Percentiles rank a stretch among this genome's conserved stretches.
These are phyloP conservation scores for Miniopterus natalensis DNA, from an alignment of 2,113 vertebrate genomes.

Conservation along the genomic window DNA sequence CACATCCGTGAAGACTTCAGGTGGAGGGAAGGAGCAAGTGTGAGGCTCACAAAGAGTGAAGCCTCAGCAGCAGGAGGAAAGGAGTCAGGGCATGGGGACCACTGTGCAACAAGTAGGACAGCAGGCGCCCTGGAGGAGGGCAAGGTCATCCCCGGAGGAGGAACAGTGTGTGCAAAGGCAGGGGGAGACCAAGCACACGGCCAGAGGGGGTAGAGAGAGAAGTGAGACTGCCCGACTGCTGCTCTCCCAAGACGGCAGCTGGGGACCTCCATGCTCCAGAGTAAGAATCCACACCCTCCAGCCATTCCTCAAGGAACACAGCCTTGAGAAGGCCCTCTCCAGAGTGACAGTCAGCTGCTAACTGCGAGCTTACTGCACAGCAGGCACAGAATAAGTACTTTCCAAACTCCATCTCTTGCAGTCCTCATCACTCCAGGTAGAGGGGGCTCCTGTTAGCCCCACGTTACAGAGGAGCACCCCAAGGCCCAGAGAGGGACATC, in stretches of 20 bases:
- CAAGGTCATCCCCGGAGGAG: no score
- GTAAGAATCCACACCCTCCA: neutral
- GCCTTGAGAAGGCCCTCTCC: neutral
- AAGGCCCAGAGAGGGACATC: neutral
- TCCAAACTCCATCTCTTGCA: no score
- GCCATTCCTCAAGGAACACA: neutral
- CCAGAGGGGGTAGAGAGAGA: neutral
- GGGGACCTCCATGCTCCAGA: neutral
- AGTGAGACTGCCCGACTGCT: neutral
- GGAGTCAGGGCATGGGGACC: neutral
- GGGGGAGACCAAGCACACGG: accelerated
- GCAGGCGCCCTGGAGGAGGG: no score
- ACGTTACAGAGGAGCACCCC: no score
- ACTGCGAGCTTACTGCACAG: neutral
- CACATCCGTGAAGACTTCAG: neutral
- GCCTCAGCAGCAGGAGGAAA: neutral
- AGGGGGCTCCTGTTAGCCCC: neutral
- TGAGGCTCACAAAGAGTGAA: neutral
- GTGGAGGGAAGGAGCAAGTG: neutral
- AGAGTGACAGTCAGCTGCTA: neutral
- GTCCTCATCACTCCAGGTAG: no score
- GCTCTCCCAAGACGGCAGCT: neutral
- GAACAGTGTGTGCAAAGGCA: neutral
- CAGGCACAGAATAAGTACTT: neutral
- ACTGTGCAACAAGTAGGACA: accelerated